Evolutionary conservation across 2,888 invertebrate genomes (phyloP), one percentile per base, ranked within the genome.

Genomic region (Synergus itoensis): DNA sequence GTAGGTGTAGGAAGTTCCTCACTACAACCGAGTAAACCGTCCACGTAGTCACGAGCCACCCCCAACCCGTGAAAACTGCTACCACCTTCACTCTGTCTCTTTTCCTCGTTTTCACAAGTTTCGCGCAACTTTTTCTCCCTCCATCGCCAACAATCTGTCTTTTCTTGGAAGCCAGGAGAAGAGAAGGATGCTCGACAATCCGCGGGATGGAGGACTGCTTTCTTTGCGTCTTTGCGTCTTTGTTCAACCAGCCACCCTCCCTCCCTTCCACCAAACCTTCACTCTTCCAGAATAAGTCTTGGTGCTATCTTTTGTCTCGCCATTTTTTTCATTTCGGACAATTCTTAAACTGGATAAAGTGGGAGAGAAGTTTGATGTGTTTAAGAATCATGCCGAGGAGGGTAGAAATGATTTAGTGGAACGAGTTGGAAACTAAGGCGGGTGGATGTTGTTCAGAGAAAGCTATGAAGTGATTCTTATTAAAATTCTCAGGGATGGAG

Each of bases 71-170:
- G 84, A 65, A 85, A 85, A 84, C 82, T 79, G 82, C 79, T 73
- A 80, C 53, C 63, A 18, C 73, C 48, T 41, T 8, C 43, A 28
- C 65, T 57, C 62, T 48, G 60, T 78, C 80, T 80, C 78, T 82
- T 76, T 83, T 85, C 83, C 86, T 85, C 83, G 82, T 85, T 84
- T 77, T 77, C 60, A 57, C 86, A 87, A 89, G 85, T 88, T 88
- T 88, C 82, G 73, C 80, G 84, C 86, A 88, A 88, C 88, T 89
- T 89, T 89, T 88, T 84, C 85, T 79, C 79, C 81, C 75, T 48
- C 73, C 53, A 43, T 60, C 78, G 53, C 76, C 11, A 77, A 43
- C 76, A 65, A 76, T 67, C 81, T 36, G 77, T 67, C 76, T 77
- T 80, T 76, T 78, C 45, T 80, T 75, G 62, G 78, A 65, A 40